Evolutionary conservation across 2,888 invertebrate species (phyloP).

Genomic region (Volucella inanis): DNA sequence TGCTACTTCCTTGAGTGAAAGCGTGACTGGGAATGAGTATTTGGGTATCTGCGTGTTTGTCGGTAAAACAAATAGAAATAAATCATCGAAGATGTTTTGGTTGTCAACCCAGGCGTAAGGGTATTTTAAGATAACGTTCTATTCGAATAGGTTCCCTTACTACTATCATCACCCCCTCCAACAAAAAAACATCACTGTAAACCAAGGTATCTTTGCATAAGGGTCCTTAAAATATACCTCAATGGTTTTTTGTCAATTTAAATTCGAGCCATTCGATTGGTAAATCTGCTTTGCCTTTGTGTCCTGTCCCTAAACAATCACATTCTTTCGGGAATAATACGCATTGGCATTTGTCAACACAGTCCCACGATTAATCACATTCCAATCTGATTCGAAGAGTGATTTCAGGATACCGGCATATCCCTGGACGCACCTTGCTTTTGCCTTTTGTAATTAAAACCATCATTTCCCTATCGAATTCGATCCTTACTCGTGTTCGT

Average conservation of each 20-base stretch:
- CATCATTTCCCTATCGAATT: conserved; percentile 31
- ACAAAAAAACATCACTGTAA: too few relatives aligned
- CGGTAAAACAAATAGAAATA: conserved; percentile 51
- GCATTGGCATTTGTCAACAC: conserved; percentile 58
- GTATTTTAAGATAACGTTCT: conserved; percentile 69
- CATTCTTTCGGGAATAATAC: conserved; percentile 41
- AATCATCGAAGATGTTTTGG: conserved; percentile 59
- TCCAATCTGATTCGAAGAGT: neutral
- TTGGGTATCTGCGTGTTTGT: neutral
- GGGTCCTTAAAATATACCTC: too few relatives aligned
- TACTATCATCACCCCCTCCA: neutral
- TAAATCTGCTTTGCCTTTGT: conserved; percentile 29
- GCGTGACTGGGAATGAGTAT: neutral
- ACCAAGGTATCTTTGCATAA: neutral
- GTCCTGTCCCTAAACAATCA: conserved; percentile 46
- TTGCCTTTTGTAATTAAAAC: conserved; percentile 59
- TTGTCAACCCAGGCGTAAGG: conserved; percentile 50
- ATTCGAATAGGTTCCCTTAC: conserved; percentile 52
- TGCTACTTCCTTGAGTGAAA: conserved; percentile 44
- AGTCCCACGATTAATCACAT: conserved; percentile 59
- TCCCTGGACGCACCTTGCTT: conserved; percentile 32
- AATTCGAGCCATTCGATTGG: conserved; percentile 53
- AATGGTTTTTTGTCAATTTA: conserved; percentile 41
- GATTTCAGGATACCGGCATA: neutral
- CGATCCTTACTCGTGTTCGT: conserved; percentile 1